Evolutionary conservation across 2,888 invertebrate species (phyloP), one percentile per base, ranked within the genome.

Genomic region (Agonum fuliginosum): DNA sequence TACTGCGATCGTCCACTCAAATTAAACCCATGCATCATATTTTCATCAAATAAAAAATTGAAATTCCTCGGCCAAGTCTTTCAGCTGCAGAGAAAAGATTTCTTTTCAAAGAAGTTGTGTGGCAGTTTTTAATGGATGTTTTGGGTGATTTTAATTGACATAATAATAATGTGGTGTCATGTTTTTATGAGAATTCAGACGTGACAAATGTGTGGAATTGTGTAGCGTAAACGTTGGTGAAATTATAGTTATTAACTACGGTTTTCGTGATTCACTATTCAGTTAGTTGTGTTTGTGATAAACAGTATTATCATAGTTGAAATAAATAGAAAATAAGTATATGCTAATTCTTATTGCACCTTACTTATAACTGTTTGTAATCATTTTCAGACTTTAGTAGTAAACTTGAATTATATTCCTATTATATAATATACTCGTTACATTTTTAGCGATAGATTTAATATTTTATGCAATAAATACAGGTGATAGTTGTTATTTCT

Each of bases 21-120:
- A 74, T 74, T 74, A 74, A 62, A 34, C 43, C 74, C 43, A 74
- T 74, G 74, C 58, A 74, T 74, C 74, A 74, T 74, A 74, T 74
- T 71, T 71, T 71, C 24, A 41, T 51, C 27, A 71, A 71, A 70
- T 70, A 71, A 71, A 71, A 71, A 46, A 46, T 43, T 41, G n/a
- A 4, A 65, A 71, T 48, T 22, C 51, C 70, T 4, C 37, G 17
- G 67, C 67, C 3, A 19, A 24, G 22, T 65, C 12, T 12, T 34
- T 65, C 10, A 17, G 12, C 58, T 22, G 17, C 1, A 46, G 46
- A 30, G 37, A 3, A 12, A 37, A 12, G 37, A 37, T 37, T 37
- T 37, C 37, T 37, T 37, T 37, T 37, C 14, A 30, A 3, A 30
- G 30, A 30, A 12, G 17, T 12, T 12, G 46, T 14, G 17, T 46